Conservation (phyloP, 53 echinoderm and acorn worm species). For the Actinopyga echinites region DNA sequence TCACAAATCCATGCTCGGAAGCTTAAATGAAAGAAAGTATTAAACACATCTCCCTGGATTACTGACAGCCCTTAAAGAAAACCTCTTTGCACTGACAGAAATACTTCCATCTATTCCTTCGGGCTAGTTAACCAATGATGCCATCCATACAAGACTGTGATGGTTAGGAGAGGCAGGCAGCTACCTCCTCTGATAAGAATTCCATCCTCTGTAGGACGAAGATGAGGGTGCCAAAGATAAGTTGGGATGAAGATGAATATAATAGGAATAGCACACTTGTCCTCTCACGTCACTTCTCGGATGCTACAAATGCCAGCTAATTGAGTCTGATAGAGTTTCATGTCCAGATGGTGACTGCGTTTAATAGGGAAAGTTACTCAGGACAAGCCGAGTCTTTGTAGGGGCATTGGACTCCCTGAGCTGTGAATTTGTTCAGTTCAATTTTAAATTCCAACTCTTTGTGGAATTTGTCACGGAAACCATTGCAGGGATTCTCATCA, state of each 20-base stretch:
- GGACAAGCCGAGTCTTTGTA: too few species aligned
- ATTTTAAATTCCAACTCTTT: too few species aligned
- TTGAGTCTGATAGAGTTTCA: conserved; percentile 10
- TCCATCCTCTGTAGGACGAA: conserved; percentile 10
- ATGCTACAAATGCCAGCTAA: not conserved
- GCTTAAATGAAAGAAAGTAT: too few species aligned
- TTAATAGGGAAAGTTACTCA: not conserved
- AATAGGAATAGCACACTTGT: conserved; percentile 23
- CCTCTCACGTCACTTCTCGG: not conserved
- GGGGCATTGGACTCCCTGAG: too few species aligned
- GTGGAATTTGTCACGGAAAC: too few species aligned
- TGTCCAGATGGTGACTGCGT: conserved; percentile 1
- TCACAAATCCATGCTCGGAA: too few species aligned
- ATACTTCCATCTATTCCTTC: too few species aligned
- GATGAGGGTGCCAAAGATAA: not conserved
- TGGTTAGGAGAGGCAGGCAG: not conserved
- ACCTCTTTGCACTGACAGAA: too few species aligned
- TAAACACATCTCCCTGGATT: too few species aligned
- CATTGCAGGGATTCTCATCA: too few species aligned
- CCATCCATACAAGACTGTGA: not conserved
- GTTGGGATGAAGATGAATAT: not conserved
- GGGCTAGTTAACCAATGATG: not conserved
- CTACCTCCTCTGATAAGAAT: not conserved
- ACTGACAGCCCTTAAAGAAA: too few species aligned
- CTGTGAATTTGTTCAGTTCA: too few species aligned